These are phyloP conservation scores for Odobenus rosmarus DNA, from an alignment of 2,113 vertebrate genomes.

Conservation along the genomic window DNA sequence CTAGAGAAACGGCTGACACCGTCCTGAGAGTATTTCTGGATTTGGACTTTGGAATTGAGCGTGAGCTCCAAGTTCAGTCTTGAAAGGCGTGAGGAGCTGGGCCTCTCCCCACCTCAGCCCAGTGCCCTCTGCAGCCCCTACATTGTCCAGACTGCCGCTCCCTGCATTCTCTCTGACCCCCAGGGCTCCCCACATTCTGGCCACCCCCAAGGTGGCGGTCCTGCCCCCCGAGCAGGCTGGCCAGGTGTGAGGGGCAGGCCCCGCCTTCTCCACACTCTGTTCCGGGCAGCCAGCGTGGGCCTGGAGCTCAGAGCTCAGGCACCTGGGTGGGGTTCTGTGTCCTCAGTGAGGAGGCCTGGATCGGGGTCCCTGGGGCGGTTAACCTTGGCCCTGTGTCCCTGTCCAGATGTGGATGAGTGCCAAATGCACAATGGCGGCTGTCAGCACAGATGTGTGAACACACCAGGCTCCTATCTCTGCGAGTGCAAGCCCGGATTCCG, in stretches of 20 bases:
- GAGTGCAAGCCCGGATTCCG: conserved; percentile 92
- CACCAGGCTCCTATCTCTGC: conserved; percentile 92
- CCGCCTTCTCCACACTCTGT: background rate
- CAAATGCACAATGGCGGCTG: conserved; percentile 95
- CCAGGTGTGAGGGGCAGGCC: background rate
- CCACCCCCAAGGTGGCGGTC: background rate
- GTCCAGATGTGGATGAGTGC: conserved; percentile 95
- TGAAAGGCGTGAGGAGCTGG: rapidly evolving
- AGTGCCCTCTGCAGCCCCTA: background rate
- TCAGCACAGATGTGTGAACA: conserved; percentile 97
- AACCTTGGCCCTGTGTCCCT: conserved; percentile 35
- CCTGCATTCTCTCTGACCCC: background rate
- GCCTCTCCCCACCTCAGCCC: background rate
- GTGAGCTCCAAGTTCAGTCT: rapidly evolving
- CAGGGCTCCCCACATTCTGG: background rate
- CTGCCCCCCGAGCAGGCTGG: background rate
- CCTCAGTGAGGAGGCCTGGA: no score
- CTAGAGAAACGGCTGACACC: rapidly evolving
- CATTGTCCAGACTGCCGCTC: background rate
- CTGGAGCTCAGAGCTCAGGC: rapidly evolving
- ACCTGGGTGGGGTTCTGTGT: rapidly evolving
- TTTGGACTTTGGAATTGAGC: background rate
- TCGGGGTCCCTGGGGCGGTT: background rate
- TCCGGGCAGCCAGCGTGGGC: rapidly evolving
- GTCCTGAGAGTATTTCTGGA: background rate